Conservation (phyloP, 1,140 invertebrate genomes). For the Hypothenemus hampei region DNA sequence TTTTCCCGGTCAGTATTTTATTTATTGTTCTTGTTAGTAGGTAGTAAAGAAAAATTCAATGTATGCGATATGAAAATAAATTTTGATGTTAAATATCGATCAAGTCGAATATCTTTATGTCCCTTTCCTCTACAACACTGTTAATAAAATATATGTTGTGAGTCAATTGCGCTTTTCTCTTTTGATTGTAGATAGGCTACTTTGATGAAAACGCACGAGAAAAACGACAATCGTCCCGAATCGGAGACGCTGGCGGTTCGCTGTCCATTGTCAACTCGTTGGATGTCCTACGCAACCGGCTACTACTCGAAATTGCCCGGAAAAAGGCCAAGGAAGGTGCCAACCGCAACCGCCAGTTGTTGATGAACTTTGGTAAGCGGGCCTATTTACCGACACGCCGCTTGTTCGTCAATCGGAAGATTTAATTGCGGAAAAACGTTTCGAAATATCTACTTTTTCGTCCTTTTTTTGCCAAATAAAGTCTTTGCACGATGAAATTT, state of each 20-base stretch:
- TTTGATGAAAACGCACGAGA: slow-evolving; percentile 1
- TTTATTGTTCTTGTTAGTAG: no score
- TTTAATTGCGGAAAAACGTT: slow-evolving; percentile 7
- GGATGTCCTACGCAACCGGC: slow-evolving; percentile 68
- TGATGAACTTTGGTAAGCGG: slow-evolving; percentile 48
- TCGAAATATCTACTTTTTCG: no score
- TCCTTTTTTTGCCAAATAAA: no score
- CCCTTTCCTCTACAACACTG: no score
- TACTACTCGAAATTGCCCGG: slow-evolving; percentile 67
- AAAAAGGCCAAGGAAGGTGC: slow-evolving; percentile 60
- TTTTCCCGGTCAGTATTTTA: no score
- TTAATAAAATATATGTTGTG: no score
- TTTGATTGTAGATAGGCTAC: not conserved
- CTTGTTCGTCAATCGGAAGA: slow-evolving; percentile 5
- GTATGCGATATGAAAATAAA: not conserved
- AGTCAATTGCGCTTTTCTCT: not conserved
- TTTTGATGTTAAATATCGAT: no score
- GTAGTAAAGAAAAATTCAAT: not conserved
- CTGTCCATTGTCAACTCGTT: slow-evolving; percentile 73
- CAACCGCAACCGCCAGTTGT: slow-evolving; percentile 45
- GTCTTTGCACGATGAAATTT: no score
- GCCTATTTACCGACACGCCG: slow-evolving; percentile 25
- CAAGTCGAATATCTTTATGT: no score
- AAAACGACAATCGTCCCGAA: slow-evolving; percentile 37
- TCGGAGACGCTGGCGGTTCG: slow-evolving; percentile 50